phyloP scores from a whole-genome alignment of 2,113 vertebrate genomes.

The Tetraodon nigroviridis region DNA sequence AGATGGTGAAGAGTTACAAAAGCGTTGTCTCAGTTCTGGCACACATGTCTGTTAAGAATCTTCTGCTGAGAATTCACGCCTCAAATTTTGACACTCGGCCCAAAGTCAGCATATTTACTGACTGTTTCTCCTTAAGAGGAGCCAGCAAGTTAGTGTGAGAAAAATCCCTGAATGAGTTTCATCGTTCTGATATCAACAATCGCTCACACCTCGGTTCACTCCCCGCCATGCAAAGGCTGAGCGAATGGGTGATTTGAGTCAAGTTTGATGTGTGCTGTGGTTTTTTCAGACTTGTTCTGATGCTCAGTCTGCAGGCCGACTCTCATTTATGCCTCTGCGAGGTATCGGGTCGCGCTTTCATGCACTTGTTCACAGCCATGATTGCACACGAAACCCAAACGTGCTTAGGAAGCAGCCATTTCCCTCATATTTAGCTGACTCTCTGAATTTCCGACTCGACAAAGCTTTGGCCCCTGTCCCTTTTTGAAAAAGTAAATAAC shows the following conservation, averaged over 20 bases:
- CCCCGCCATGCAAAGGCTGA: constrained; percentile 18
- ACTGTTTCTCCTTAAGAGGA: background rate
- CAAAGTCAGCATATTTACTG: constrained; percentile 14
- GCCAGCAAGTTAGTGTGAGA: background rate
- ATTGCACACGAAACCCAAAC: constrained; percentile 50
- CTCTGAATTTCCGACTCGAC: too few species aligned
- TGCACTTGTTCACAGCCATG: constrained; percentile 21
- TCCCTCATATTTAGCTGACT: constrained; percentile 18
- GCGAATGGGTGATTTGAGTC: constrained; percentile 24
- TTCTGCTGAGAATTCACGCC: constrained; percentile 31
- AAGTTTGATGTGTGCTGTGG: constrained; percentile 34
- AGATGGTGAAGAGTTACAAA: background rate
- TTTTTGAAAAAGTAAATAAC: background rate
- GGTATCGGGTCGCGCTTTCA: background rate
- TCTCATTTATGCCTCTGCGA: background rate
- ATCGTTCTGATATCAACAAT: background rate
- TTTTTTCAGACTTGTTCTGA: constrained; percentile 16
- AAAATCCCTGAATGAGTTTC: background rate
- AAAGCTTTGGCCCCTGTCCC: background rate
- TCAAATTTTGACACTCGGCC: background rate
- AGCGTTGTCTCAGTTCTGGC: background rate
- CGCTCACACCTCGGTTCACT: background rate
- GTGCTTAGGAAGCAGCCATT: background rate
- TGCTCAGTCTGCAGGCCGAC: background rate
- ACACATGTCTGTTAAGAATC: constrained; percentile 4